Conservation (phyloP, 2,113 vertebrate genomes). For the Tamias sibiricus region DNA sequence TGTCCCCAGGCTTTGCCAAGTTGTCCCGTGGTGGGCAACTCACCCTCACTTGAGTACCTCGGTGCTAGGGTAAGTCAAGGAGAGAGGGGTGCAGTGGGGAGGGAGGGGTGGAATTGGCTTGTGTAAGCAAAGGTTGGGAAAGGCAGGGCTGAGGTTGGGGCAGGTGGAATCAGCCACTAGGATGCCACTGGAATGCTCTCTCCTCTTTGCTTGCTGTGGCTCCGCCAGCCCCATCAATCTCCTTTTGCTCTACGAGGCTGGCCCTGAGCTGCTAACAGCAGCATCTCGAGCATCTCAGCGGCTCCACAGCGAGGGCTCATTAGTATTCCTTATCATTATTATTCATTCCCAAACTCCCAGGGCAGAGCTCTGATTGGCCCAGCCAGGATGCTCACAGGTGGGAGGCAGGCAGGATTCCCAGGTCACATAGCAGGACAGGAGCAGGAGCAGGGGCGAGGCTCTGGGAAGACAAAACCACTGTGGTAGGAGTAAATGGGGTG, state of each 20-base stretch:
- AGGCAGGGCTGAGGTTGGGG: not conserved
- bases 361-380: not conserved
- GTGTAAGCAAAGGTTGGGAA: not conserved
- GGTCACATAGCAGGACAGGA: not conserved
- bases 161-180: not conserved
- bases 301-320: not conserved
- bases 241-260: not conserved
- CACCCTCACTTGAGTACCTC: not conserved
- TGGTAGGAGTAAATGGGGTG: not conserved
- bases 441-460: not conserved
- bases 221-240: not conserved
- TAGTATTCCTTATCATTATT: not conserved
- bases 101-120: not conserved
- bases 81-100: too few species aligned
- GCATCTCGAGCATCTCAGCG: too few species aligned
- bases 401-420: not conserved
- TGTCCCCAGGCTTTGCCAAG: not conserved
- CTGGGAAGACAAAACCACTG: not conserved
- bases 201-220: not conserved
- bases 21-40: not conserved
- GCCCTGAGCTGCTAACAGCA: not conserved
- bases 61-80: not conserved
- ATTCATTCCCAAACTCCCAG: conserved; percentile 27
- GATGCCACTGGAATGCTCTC: not conserved
- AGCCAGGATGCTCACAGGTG: not conserved